Evolutionary conservation across 2,888 invertebrate genomes (phyloP).

Genomic region (Coenonympha arcania): DNA sequence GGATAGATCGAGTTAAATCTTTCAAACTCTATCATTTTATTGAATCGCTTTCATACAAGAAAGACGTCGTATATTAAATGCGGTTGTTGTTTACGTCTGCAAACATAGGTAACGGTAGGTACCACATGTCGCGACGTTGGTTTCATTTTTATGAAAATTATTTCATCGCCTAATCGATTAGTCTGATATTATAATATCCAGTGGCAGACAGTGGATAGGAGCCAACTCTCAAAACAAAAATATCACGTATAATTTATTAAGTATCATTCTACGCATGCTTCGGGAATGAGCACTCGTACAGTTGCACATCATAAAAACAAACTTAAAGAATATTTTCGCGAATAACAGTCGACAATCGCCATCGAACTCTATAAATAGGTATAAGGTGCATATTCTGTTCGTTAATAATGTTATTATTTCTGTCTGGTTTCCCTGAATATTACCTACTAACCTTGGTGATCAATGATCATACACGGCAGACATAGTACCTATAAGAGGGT

Average conservation of each 20-base stretch:
- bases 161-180: slow-evolving; percentile 43
- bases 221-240: slow-evolving; percentile 68
- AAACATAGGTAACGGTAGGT: too few relatives aligned
- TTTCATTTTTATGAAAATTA: slow-evolving; percentile 28
- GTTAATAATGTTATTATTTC: slow-evolving; percentile 42
- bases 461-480: neutral
- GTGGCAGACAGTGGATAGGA: slow-evolving; percentile 56
- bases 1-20: too few relatives aligned
- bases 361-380: slow-evolving; percentile 39
- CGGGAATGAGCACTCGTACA: slow-evolving; percentile 53
- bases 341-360: slow-evolving; percentile 31
- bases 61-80: too few relatives aligned
- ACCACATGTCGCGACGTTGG: slow-evolving; percentile 7
- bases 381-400: slow-evolving; percentile 43
- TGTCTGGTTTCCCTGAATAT: slow-evolving; percentile 45
- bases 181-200: slow-evolving; percentile 50
- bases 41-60: too few relatives aligned
- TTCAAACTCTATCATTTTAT: too few relatives aligned
- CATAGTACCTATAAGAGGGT: neutral
- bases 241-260: slow-evolving; percentile 69
- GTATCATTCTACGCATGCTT: slow-evolving; percentile 64
- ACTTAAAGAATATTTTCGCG: slow-evolving; percentile 52
- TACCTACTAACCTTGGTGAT: slow-evolving; percentile 3
- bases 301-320: slow-evolving; percentile 71
- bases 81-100: too few relatives aligned